Conservation (phyloP, 2,888 invertebrate genomes). For the Pollenia amentaria region DNA sequence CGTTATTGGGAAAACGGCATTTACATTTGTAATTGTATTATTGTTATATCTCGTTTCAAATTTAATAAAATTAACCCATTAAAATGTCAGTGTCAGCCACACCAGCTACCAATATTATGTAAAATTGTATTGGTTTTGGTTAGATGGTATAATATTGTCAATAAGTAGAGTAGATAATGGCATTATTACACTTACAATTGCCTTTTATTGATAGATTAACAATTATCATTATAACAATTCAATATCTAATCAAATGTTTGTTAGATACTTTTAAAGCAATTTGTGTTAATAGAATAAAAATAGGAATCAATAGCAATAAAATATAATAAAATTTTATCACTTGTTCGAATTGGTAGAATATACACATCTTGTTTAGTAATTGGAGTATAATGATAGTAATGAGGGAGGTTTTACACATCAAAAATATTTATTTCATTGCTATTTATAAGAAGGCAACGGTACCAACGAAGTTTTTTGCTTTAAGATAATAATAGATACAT, state of each 20-base stretch:
- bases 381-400: too few relatives aligned
- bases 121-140: not conserved
- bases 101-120: not conserved
- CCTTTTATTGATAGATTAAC: slow-evolving; percentile 7
- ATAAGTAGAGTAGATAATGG: slow-evolving; percentile 24
- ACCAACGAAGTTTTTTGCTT: too few relatives aligned
- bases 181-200: slow-evolving; percentile 12
- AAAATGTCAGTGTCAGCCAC: not conserved
- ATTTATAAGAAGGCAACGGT: too few relatives aligned
- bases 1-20: not conserved
- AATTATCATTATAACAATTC: slow-evolving; percentile 7
- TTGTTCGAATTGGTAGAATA: not conserved
- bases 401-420: too few relatives aligned
- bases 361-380: not conserved
- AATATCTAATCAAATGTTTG: not conserved
- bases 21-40: slow-evolving; percentile 3
- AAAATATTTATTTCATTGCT: too few relatives aligned
- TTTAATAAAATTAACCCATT: slow-evolving; percentile 19
- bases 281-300: not conserved
- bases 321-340: slow-evolving; percentile 6
- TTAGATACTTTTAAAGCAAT: not conserved
- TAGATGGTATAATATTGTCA: not conserved
- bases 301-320: not conserved
- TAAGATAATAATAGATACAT: too few relatives aligned
- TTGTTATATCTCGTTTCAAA: not conserved